Base-by-base conservation (phyloP, 2,113 vertebrate species). In the Caretta caretta region DNA sequence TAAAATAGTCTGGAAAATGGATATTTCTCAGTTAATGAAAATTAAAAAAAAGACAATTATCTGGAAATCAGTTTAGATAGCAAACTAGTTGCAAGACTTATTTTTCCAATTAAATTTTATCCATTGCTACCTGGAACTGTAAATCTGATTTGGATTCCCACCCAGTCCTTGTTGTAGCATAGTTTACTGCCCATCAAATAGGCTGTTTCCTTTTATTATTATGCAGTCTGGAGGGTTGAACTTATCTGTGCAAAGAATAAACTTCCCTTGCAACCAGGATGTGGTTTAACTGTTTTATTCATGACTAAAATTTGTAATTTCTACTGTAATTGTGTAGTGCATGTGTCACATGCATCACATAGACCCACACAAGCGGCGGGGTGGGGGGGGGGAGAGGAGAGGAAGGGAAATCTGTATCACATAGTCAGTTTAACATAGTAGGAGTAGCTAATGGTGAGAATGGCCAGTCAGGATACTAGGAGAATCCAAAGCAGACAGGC, bases 191-290 rank as follows among this genome's bases (percentile, higher is more conserved):
- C 35, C 93, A 94, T 92, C 84, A 84, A 97, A 86, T 20, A 94
- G 83, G 12, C 42, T 3, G 83, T 82, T 87, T 42, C 80, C 87
- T 84, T 93, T 92, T 87, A 42, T 86, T 94, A 94, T 93, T 78
- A 90, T 91, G 69, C 92, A 94, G 93, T 80, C 78, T 75, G 51
- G 50, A 89, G 78, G 49, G 81, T 46, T 84, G 56, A 90, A 86
- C 24, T 86, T 95, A 90, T 22, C 62, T 2, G 35, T 22, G 8
- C 72, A 42, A 95, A 92, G 96, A 96, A 48, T 2, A 90, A 93
- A 31, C 72, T 87, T 94, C 90, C 92, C 90, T 88, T 17, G 8
- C 79, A 97, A 83, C 90, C 53, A 94, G 89, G 90, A 96, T 84
- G 87, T 88, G 88, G 84, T 96, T 91, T 90, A 90, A 86, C 48